Evolutionary conservation across 2,888 invertebrate genomes (phyloP).

Genomic region (Hermaeophaga mercurialis): DNA sequence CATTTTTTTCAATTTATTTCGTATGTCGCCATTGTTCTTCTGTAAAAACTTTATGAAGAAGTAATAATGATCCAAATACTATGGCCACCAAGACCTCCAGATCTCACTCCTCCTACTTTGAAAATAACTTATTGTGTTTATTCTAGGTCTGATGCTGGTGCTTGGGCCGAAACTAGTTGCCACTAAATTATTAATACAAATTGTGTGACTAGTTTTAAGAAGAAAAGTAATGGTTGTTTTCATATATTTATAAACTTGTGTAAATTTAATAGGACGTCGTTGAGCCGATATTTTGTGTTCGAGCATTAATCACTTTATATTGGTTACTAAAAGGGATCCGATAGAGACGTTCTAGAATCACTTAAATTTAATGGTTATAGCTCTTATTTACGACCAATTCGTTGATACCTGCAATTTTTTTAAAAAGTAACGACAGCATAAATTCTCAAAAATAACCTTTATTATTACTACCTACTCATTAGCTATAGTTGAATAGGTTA

Average conservation of each 20-base stretch:
- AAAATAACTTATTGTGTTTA: too few species aligned
- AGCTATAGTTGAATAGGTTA: conserved; percentile 22
- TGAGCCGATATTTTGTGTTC: conserved; percentile 12
- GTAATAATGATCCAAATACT: too few species aligned
- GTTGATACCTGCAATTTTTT: conserved; percentile 38
- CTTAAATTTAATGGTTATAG: conserved; percentile 41
- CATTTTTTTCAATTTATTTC: not conserved
- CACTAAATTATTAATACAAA: too few species aligned
- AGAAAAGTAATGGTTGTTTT: too few species aligned
- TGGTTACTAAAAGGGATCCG: conserved; percentile 36
- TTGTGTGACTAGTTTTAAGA: too few species aligned
- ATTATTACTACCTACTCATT: conserved; percentile 28
- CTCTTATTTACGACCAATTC: conserved; percentile 42
- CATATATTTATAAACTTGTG: conserved; percentile 2
- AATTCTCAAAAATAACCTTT: conserved; percentile 31
- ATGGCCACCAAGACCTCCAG: too few species aligned
- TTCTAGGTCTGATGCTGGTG: too few species aligned
- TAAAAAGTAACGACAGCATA: conserved; percentile 30
- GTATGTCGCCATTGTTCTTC: not conserved
- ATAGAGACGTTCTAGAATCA: conserved; percentile 41
- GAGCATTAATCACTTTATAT: conserved; percentile 36
- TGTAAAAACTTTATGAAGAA: too few species aligned
- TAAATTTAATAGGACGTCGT: conserved; percentile 2
- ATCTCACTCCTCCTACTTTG: too few species aligned
- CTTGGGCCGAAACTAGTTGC: too few species aligned